Base-by-base conservation (phyloP, 2,888 invertebrate genomes). In the Conops quadrifasciatus region DNA sequence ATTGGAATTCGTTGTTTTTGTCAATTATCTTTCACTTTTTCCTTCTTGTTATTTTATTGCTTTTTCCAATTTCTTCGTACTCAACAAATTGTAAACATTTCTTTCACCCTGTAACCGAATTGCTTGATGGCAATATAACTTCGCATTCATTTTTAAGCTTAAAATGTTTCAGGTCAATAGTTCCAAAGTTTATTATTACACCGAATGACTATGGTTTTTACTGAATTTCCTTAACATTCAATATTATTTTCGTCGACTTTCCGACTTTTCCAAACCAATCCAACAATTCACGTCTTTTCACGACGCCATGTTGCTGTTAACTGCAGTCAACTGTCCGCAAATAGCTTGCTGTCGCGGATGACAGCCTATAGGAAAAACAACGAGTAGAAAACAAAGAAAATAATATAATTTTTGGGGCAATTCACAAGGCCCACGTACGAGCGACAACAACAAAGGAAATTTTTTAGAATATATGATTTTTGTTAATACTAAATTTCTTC, bases 301-400 rank as follows among this genome's bases (percentile, higher is more conserved):
- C 60, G 43, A 72, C 73, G 72, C 73, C 73, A 73, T 72, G 28
- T 72, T 73, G 67, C 58, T 68, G 66, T 47, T 70, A 73, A 73
- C 36, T 36, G 36, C 4, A 36, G 36, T n/a, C n/a, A n/a, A 36
- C 71, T 73, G 71, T 64, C 69, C 64, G 19, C 45, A 28, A 43
- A 24, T 58, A 13, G 56, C 2, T 65, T 51, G 65, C 59, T 43
- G 47, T 26, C 45, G 56, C 28, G 16, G 58, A 49, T 62, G 62
- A 62, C 60, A 62, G 36, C 51, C 45, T 7, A 36, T 36, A 36
- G 4, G 36, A 9, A 36, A 36, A 36, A 9, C 36, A 36, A 36
- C 36, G 36, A 36, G 36, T 36, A 36, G 9, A 36, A 36, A 36
- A 36, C 36, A 36, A 36, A 36, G 4, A 36, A 4, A n/a, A n/a